Evolutionary conservation across 2,797 vertebrate genomes (phyloP), one percentile per base, ranked within the genome.

Genomic region (Sciurus vulgaris): DNA sequence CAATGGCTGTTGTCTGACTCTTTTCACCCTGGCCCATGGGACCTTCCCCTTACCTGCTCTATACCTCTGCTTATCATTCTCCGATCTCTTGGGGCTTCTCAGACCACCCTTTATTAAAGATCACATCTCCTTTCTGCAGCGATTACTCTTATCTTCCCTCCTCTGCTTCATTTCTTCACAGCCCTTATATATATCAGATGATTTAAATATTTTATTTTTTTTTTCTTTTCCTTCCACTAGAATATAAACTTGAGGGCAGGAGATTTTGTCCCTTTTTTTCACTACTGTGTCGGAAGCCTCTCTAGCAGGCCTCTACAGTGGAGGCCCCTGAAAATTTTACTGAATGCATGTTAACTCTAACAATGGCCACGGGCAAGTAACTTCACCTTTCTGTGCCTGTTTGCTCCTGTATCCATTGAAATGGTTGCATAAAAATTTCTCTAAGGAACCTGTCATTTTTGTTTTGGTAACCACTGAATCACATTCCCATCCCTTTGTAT

Each of bases 281-380:
- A 38, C 67, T 47, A 24, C 30, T 41, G 5, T 54, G 56, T 79
- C n/a, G n/a, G n/a, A 30, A 54, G 81, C 28, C 35, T 33, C 17
- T 79, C 26, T 87, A 69, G 41, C 33, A 85, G 9, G 18, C 22
- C 41, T 95, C 18, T 17, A 65, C 90, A 74, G 67, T 74, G 95
- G 88, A 92, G 96, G 94, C 81, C 35, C 41, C 91, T 73, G 81
- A 77, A 85, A 33, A 33, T 65, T 30, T 61, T 82, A 26, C 33
- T 56, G 38, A 51, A 11, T 28, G 10, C 13, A 47, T 49, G 20
- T 35, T 47, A n/a, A 33, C 18, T 15, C 28, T 67, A 70, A 59
- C 56, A 51, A 54, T 85, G 78, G 44, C 54, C 33, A 1, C 4
- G 1, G 20, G 72, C 28, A 84, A 86, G 35, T n/a, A 41, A 77